Evolutionary conservation across 2,113 vertebrate genomes (phyloP), one percentile per base, ranked within the genome.

Genomic region (Callaeas wilsoni): DNA sequence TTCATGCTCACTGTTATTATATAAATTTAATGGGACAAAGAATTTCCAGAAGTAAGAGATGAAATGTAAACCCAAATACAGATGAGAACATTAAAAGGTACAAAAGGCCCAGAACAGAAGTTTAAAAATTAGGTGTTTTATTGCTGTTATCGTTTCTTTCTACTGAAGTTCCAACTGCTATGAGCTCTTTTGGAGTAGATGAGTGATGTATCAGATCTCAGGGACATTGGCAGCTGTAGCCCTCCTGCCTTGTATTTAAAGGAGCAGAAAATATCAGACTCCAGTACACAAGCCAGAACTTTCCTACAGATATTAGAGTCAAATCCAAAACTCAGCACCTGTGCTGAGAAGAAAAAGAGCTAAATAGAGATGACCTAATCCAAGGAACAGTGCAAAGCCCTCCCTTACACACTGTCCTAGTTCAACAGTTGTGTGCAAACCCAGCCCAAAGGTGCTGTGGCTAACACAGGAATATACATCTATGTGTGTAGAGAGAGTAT

Each of bases 391-490:
- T 56, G 59, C 26, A 14, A 42, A 64, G 21, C 16, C 18, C 19
- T 64, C 46, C 27, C 50, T 65, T 5, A 4, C 49, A n/a, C 5
- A 12, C 19, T 47, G 13, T 50, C 41, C 30, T 49, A 35, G 20
- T 26, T 70, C n/a, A 35, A 0, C 19, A 78, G 27, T 41, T 47
- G 26, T 4, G 7, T 33, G 69, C 55, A 50, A 53, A 23, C 4
- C 10, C 22, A 53, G 16, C 5, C 13, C 26, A 18, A 8, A 7
- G 6, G 11, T 59, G 53, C 8, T 16, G 16, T 20, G 53, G 16
- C 4, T n/a, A 30, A 42, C 9, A 4, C 1, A 3, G 0, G 6
- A 10, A 37, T 41, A 4, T 17, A 2, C 1, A 9, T 25, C 35
- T 11, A 1, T 27, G 12, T 47, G 15, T 35, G 14, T 1, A 8